Conservation (phyloP, 2,797 vertebrate species). For the Sebastes diaconus region DNA sequence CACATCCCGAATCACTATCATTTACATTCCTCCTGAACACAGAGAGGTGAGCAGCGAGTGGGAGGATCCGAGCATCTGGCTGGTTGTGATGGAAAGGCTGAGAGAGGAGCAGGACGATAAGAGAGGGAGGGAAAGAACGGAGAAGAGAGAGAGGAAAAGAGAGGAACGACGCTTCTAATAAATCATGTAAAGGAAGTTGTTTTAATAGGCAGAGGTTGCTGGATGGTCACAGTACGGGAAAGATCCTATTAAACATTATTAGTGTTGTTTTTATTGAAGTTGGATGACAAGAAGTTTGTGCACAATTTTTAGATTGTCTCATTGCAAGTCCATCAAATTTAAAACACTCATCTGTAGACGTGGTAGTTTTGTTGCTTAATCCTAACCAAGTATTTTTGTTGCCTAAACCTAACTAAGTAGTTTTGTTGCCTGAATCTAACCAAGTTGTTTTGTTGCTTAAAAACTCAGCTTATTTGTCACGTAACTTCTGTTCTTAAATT, state of each 20-base stretch:
- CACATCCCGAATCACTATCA: slow-evolving; percentile 58
- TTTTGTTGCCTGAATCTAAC: no score
- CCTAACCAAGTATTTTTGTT: no score
- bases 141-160: background rate
- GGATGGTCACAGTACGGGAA: background rate
- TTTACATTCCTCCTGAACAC: slow-evolving; percentile 61
- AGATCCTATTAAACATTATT: background rate
- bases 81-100: slow-evolving; percentile 41
- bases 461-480: no score
- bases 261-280: background rate
- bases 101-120: slow-evolving; percentile 10
- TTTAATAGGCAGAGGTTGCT: background rate
- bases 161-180: background rate
- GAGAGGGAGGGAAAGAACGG: background rate
- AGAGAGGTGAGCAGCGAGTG: slow-evolving; percentile 46
- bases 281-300: background rate
- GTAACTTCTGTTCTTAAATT: no score
- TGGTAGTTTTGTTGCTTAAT: background rate
- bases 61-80: slow-evolving; percentile 47
- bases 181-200: slow-evolving; percentile 31
- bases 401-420: no score
- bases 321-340: background rate
- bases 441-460: no score
- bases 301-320: background rate
- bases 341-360: background rate